These are phyloP conservation scores for Dendrolimus pini DNA, from an alignment of 2,888 invertebrate species.

Conservation along the genomic window DNA sequence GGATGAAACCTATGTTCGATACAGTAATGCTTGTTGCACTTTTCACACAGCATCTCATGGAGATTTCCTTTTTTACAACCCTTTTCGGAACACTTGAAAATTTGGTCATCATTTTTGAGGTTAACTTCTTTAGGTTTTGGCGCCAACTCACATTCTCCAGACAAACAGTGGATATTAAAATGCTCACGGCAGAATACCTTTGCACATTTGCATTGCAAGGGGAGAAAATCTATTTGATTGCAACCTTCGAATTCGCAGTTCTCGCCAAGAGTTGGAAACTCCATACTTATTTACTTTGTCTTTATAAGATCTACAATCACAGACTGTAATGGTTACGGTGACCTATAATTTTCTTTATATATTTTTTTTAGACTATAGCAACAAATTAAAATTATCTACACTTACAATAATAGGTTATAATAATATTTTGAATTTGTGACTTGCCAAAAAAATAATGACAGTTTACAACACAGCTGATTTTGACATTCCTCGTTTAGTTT, in stretches of 20 bases:
- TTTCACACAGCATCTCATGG: slow-evolving; percentile 79
- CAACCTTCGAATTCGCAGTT: slow-evolving; percentile 79
- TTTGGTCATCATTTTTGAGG: slow-evolving; percentile 49
- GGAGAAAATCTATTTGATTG: slow-evolving; percentile 84
- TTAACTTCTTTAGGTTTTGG: slow-evolving; percentile 55
- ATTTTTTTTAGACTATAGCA: no score
- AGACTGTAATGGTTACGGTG: no score
- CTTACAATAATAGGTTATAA: no score
- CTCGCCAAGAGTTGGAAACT: slow-evolving; percentile 83
- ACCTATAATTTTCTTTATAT: no score
- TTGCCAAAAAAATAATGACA: no score
- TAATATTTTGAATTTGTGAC: no score
- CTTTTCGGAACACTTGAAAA: slow-evolving; percentile 73
- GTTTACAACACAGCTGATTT: no score
- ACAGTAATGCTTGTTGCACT: slow-evolving; percentile 83
- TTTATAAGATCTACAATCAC: no score
- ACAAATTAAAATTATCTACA: no score
- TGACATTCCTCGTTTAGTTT: no score
- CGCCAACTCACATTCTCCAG: slow-evolving; percentile 65
- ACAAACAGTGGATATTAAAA: slow-evolving; percentile 72
- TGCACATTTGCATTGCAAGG: slow-evolving; percentile 80
- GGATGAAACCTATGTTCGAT: slow-evolving; percentile 79
- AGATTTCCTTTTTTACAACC: slow-evolving; percentile 78
- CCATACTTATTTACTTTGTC: slow-evolving; percentile 63
- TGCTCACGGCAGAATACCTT: slow-evolving; percentile 82